Percentiles rank a stretch among this genome's conserved stretches.
These are phyloP conservation scores for Exephanes ischioxanthus DNA, from an alignment of 2,888 invertebrate species.

Conservation along the genomic window DNA sequence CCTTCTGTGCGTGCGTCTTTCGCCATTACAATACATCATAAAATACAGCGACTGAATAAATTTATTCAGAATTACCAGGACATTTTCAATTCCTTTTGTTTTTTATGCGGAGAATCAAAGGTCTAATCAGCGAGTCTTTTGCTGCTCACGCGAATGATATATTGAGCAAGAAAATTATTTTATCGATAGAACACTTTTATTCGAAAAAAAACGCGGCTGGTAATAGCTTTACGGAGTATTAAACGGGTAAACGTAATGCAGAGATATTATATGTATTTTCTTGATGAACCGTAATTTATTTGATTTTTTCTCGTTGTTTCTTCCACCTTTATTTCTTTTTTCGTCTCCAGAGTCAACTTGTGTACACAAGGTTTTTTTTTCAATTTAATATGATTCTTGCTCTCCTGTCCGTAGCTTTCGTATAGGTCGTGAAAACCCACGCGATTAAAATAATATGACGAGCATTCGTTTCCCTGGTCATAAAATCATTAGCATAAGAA, in stretches of 20 bases:
- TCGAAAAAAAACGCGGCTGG: not conserved
- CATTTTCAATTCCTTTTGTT: not conserved
- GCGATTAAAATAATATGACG: constrained; percentile 85
- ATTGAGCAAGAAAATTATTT: constrained; percentile 8
- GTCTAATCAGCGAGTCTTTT: not conserved
- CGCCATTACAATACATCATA: constrained; percentile 11
- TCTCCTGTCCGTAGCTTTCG: constrained; percentile 42
- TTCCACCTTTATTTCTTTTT: not conserved
- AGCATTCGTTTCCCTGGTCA: constrained; percentile 85
- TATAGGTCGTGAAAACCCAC: constrained; percentile 79
- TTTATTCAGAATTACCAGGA: constrained; percentile 9
- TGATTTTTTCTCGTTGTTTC: no score
- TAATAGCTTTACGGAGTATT: not conserved
- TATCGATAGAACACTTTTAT: constrained; percentile 15
- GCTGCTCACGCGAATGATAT: not conserved
- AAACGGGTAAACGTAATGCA: constrained; percentile 23
- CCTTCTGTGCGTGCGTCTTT: not conserved
- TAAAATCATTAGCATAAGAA: constrained; percentile 85
- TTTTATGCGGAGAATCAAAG: not conserved
- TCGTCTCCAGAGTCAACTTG: not conserved
- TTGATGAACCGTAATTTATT: not conserved
- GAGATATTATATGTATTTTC: constrained; percentile 1
- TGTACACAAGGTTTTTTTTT: not conserved
- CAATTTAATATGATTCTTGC: constrained; percentile 6
- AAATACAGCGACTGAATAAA: constrained; percentile 18